phyloP scores from a whole-genome alignment of 2,888 invertebrate species.

The Steinernema carpocapsae region DNA sequence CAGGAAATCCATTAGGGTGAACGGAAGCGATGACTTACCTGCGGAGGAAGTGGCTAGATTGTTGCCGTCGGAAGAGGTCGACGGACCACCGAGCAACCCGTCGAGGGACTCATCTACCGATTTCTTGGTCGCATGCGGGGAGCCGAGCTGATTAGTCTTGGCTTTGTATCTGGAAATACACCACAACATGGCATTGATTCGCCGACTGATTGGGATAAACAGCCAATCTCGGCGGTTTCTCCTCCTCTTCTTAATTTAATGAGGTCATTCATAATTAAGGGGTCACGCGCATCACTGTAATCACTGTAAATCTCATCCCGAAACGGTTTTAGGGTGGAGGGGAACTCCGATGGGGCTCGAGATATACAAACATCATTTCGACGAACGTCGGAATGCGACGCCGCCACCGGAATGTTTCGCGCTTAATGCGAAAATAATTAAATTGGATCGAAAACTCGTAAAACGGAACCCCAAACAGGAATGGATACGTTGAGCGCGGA shows the following conservation, averaged over 20 bases:
- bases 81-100: background rate
- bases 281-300: slow-evolving; percentile 18
- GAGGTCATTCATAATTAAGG: slow-evolving; percentile 27
- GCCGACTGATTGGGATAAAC: slow-evolving; percentile 23
- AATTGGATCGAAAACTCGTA: no score
- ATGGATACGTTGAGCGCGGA: no score
- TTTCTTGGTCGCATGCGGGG: slow-evolving; percentile 45
- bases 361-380: background rate
- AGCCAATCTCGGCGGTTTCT: no score
- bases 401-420: background rate
- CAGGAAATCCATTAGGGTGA: background rate
- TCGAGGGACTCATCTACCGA: slow-evolving; percentile 7
- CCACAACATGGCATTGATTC: slow-evolving; percentile 25
- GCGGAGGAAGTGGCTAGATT: background rate
- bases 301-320: slow-evolving; percentile 19
- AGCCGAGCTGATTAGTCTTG: slow-evolving; percentile 56
- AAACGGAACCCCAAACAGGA: no score
- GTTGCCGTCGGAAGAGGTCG: background rate
- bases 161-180: slow-evolving; percentile 56
- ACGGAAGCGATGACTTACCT: background rate
- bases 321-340: no score
- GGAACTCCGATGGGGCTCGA: background rate
- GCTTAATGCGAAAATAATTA: background rate
- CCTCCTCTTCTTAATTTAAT: slow-evolving; percentile 3
- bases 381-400: background rate